phyloP scores from a whole-genome alignment of 2,797 vertebrate genomes.

The Poeciliopsis presidionis region DNA sequence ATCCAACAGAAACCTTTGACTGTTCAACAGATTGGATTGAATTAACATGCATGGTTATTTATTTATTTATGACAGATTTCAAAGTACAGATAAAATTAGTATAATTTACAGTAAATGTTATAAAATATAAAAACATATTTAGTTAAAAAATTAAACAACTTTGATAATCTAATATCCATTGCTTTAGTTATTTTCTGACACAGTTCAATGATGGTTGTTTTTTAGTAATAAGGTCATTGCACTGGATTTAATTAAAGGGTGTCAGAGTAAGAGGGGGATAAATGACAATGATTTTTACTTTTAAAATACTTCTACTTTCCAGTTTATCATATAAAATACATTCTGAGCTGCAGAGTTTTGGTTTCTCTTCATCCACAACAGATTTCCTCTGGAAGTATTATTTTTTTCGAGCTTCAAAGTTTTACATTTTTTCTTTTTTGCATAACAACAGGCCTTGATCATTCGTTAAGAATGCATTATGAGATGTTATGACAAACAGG shows the following conservation, averaged over 20 bases:
- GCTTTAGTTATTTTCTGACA: too few species aligned
- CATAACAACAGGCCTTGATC: conserved; percentile 18
- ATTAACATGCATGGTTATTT: too few species aligned
- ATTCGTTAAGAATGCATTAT: conserved; percentile 38
- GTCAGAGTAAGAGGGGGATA: not conserved
- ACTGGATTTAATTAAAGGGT: not conserved
- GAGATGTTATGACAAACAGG: conserved; percentile 28
- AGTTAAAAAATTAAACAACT: too few species aligned
- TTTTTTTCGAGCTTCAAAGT: conserved; percentile 1
- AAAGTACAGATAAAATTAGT: too few species aligned
- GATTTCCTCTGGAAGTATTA: conserved; percentile 5
- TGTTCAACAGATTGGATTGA: not conserved
- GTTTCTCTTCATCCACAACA: conserved; percentile 10
- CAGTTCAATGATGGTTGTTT: too few species aligned
- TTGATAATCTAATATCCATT: too few species aligned
- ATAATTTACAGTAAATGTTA: too few species aligned
- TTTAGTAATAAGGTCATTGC: not conserved
- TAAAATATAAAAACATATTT: too few species aligned
- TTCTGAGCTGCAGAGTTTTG: conserved; percentile 1
- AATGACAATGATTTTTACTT: not conserved
- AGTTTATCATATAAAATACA: not conserved
- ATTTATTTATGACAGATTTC: too few species aligned
- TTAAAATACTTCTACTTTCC: not conserved
- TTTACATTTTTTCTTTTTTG: conserved; percentile 42
- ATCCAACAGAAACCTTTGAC: not conserved